Evolutionary conservation across 2,113 vertebrate species (phyloP).

Genomic region (Leucoraja erinaceus): DNA sequence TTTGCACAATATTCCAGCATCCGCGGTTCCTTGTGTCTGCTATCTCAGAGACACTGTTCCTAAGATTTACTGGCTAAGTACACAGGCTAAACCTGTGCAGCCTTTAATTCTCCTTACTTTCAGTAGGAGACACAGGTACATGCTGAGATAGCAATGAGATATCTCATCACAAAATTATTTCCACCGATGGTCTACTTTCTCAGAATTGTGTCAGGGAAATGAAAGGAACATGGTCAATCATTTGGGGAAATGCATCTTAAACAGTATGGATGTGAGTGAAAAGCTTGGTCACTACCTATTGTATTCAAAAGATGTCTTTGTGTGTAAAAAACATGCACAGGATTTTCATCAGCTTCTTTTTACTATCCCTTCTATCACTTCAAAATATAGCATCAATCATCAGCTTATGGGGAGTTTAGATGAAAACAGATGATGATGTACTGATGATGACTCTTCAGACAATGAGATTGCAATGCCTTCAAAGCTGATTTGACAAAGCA

Average conservation of each 20-base stretch:
- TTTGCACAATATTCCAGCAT: no score
- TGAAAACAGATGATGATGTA: no score
- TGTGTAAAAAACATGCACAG: background rate
- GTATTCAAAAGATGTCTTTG: background rate
- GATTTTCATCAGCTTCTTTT: background rate
- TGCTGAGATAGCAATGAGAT: background rate
- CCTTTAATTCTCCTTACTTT: background rate
- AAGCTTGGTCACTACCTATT: background rate
- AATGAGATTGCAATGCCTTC: no score
- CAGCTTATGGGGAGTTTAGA: no score
- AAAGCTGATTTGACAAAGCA: no score
- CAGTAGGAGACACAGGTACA: background rate
- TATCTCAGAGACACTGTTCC: no score
- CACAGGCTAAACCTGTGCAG: background rate
- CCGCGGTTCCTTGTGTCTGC: no score
- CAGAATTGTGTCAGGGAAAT: no score
- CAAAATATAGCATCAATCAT: no score
- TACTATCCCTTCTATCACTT: no score
- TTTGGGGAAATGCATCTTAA: background rate
- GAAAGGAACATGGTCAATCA: background rate
- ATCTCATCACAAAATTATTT: conserved; percentile 9
- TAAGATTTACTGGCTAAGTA: background rate
- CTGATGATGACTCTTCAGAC: no score
- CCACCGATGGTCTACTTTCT: background rate
- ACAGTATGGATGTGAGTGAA: background rate